A percentile compares a stretch with the other conserved stretches of the same genome.
Evolutionary conservation across 2,797 vertebrate genomes (phyloP).

Genomic region (Cercopithecus diana): DNA sequence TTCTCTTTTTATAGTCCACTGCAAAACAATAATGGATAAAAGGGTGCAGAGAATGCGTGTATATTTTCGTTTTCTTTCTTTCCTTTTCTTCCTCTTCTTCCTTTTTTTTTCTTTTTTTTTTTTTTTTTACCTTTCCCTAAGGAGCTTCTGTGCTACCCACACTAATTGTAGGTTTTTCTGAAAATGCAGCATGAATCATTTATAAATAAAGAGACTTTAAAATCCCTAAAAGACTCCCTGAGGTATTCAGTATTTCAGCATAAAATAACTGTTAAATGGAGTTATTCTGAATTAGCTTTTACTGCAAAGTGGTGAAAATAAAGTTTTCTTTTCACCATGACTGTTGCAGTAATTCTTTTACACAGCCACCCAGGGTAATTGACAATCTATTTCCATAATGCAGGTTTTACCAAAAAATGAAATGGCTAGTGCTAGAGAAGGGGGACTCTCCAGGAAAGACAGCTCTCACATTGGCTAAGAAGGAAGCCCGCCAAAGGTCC

Average conservation of each 20-base stretch:
- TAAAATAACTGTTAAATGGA: conserved; percentile 92
- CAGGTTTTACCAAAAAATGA: conserved; percentile 79
- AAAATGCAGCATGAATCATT: conserved; percentile 92
- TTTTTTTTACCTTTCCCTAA: conserved; percentile 86
- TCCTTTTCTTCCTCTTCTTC: not conserved
- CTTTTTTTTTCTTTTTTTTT: conserved; percentile 75
- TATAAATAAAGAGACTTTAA: conserved; percentile 93
- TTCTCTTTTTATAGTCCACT: conserved; percentile 82
- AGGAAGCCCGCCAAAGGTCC: conserved; percentile 71
- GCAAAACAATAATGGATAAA: conserved; percentile 84
- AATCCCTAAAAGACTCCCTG: conserved; percentile 91
- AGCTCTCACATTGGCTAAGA: conserved; percentile 67
- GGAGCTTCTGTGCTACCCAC: conserved; percentile 90
- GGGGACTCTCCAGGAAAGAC: conserved; percentile 70
- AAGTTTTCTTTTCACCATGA: conserved; percentile 88
- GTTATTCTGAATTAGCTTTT: conserved; percentile 92
- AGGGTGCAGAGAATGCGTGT: conserved; percentile 80
- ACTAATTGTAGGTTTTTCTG: conserved; percentile 93
- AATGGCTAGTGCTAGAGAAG: conserved; percentile 81
- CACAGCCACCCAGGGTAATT: conserved; percentile 86
- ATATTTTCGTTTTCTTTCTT: conserved; percentile 78
- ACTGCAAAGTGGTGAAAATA: conserved; percentile 90
- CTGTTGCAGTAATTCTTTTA: conserved; percentile 87
- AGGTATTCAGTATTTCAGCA: conserved; percentile 90
- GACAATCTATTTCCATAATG: conserved; percentile 88